phyloP scores from a whole-genome alignment of 2,888 invertebrate species.

The Drosophila histrio region DNA sequence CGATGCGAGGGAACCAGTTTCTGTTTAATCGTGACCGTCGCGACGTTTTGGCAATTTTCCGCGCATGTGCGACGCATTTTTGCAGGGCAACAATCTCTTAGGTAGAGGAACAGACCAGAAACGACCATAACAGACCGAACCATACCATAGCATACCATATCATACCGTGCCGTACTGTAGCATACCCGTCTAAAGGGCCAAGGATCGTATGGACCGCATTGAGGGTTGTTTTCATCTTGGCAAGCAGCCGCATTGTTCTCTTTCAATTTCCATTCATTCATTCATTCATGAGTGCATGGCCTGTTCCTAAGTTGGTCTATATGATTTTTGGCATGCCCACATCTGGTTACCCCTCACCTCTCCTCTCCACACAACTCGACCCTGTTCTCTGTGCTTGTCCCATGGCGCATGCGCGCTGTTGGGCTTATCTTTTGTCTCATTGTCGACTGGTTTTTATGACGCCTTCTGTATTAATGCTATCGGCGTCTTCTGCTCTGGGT shows the following conservation, averaged over 20 bases:
- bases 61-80: conserved; percentile 51
- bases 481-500: conserved; percentile 23
- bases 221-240: conserved; percentile 56
- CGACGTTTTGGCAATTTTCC: conserved; percentile 60
- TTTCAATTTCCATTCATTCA: not conserved
- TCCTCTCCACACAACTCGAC: not conserved
- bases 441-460: conserved; percentile 65
- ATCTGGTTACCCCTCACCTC: conserved; percentile 48
- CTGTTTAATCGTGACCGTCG: conserved; percentile 25
- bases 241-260: conserved; percentile 43
- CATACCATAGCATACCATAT: not conserved
- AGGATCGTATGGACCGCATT: conserved; percentile 42
- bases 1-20: conserved; percentile 58
- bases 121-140: not conserved
- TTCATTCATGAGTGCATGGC: conserved; percentile 54
- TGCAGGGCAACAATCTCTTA: conserved; percentile 24
- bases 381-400: conserved; percentile 19
- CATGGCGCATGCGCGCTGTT: conserved; percentile 55
- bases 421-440: conserved; percentile 61
- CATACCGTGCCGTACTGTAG: not conserved
- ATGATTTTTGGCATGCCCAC: conserved; percentile 61
- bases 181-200: conserved; percentile 29
- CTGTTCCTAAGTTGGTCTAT: conserved; percentile 52
- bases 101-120: conserved; percentile 30
- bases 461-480: conserved; percentile 48